Evolutionary conservation across 1,140 invertebrate species (phyloP), one percentile per base, ranked within the genome.

Genomic region (Phymorhynchus buccinoides): DNA sequence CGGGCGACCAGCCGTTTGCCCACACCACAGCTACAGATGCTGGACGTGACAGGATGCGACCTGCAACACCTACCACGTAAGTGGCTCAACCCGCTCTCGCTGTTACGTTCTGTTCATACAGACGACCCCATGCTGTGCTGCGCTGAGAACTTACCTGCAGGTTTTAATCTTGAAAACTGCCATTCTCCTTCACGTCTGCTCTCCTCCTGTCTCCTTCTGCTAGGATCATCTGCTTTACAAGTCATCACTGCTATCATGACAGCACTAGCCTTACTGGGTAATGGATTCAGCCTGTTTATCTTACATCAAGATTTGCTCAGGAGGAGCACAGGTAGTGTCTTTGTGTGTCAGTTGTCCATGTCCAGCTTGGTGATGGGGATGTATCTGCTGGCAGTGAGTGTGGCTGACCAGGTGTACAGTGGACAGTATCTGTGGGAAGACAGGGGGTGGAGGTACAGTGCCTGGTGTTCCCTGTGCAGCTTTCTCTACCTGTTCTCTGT

Each of bases 231-330:
- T n/a, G 44, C 83, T n/a, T 66, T 88, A 0, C 68, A 82, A 18
- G 42, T 85, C 0, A 82, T 81, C 41, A 62, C 89, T 42, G 89
- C 87, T 85, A 30, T 88, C 16, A 48, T 88, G 0, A 86, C 85
- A 3, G 30, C 87, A n/a, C 22, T 32, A n/a, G 86, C 88, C 35
- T 39, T 90, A 9, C 14, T 87, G n/a, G 88, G 89, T n/a, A 90
- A 89, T 77, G n/a, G 78, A 32, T 42, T 37, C 12, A 87, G 87
- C 37, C 81, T 90, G 12, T 35, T 85, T 18, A 85, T 84, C 42
- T 68, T 86, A 7, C n/a, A 3, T 0, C 62, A 86, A 16, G 48
- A 18, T 14, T 9, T 14, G 12, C 48, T 14, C 48, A 52, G 22
- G 48, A 52, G 48, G 22, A 52, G 48, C 48, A 52, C 12, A 14